Base-by-base conservation (phyloP, 2,797 vertebrate species). In the Mormyrops boulengeri region DNA sequence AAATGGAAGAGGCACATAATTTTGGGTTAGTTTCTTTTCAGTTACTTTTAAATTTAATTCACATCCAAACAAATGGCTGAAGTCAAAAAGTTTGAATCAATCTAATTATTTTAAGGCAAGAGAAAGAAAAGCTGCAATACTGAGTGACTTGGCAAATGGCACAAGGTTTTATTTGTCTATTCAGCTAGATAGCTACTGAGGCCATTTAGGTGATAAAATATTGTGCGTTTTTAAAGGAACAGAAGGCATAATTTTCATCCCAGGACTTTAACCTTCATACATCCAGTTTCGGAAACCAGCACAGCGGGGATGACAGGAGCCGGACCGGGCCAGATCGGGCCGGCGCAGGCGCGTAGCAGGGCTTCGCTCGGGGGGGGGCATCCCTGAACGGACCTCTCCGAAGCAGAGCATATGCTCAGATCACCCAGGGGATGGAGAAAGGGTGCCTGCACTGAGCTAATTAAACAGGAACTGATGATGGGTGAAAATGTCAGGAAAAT, bases 391-490 rank as follows among this genome's bases (percentile, higher is more conserved):
- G 12, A 57, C 17, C 1, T 57, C 11, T 57, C 34, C 0, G 53
- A 87, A 57, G 53, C 12, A 57, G 30, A 57, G 26, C 30, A 57
- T 38, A 87, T 57, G 85, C 50, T 85, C 11, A 52, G n/a, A 52
- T 52, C 22, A 30, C 49, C 82, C 82, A 49, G 49, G 82, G 82
- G 49, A 47, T 3, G 0, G 66, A 52, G 22, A 49, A 85, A 52
- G 82, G 82, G 41, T 85, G 49, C 82, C 22, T 52, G 82, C 22
- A 30, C 47, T 52, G 82, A 85, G 44, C 19, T 85, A 85, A 85
- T 85, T 85, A 85, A 53, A 57, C 34, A 9, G 85, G 34, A 87
- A 87, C 38, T 60, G 85, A 87, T 87, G 85, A 87, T 55, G 53
- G 52, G 85, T 87, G 85, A 41, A 87, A 87, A 87, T 87, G 26